Evolutionary conservation across 2,113 vertebrate species (phyloP).

Genomic region (Strix aluco): DNA sequence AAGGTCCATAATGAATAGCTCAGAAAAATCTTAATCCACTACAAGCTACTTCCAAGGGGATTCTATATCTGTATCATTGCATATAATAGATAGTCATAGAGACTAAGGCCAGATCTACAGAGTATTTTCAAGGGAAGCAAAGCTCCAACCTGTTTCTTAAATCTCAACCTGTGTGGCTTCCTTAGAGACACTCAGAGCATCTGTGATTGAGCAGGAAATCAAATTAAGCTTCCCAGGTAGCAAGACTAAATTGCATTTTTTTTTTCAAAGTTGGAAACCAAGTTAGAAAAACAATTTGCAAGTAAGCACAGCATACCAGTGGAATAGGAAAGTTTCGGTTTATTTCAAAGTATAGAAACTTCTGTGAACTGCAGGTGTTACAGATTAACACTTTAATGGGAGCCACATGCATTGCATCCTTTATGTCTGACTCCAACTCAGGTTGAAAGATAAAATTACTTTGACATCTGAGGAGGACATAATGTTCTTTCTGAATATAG

Average conservation of each 20-base stretch:
- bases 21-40: neutral
- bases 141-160: neutral
- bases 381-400: conserved; percentile 34
- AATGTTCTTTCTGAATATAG: conserved; percentile 38
- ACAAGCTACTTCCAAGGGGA: neutral
- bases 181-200: neutral
- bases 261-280: neutral
- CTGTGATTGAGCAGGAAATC: neutral
- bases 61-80: neutral
- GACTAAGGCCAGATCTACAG: neutral
- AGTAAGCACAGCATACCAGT: neutral
- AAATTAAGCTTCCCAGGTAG: neutral
- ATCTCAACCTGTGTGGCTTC: neutral
- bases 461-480: conserved; percentile 2
- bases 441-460: conserved; percentile 17
- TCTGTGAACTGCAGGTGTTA: conserved; percentile 35
- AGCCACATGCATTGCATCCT: neutral
- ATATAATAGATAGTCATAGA: neutral
- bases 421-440: neutral
- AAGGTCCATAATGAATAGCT: neutral
- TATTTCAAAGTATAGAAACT: neutral
- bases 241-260: neutral
- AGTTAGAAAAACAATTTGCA: neutral
- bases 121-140: neutral
- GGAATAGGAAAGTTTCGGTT: neutral